Base-by-base conservation (phyloP, 2,888 invertebrate genomes). In the Mythimna vitellina region DNA sequence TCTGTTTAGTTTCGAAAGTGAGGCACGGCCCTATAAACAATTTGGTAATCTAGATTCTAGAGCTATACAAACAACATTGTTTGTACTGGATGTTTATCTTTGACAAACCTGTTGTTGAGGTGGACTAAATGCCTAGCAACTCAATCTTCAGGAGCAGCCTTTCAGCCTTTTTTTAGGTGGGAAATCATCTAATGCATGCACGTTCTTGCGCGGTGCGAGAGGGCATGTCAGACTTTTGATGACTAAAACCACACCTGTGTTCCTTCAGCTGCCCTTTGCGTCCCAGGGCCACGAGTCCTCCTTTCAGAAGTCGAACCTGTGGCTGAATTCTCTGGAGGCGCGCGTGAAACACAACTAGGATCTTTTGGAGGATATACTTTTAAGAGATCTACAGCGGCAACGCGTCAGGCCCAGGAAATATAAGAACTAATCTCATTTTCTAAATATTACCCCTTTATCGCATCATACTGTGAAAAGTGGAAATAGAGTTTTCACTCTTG, bases 1-100 rank as follows among this genome's bases (percentile, higher is more conserved):
- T 61, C 42, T 53, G 65, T 65, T 58, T 53, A 14, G 70, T 72
- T 68, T 57, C 58, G 75, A 76, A 81, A 76, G 63, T 58, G 17
- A 70, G 25, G 20, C 49, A 54, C 32, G 54, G 67, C 46, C 53
- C 53, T 80, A 65, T 49, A 57, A 25, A 67, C 58, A 56, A 64
- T 65, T 75, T 61, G 61, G 51, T 75, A 67, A 29, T 29, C 29
- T 29, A 65, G 51, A 67, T 3, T 29, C 29, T 29, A 65, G 51
- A 80, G 60, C 38, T 38, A 17, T 42, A 17, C 56, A 32, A 56
- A 62, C 46, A 68, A 32, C 42, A 22, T 20, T 29, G 42, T 61
- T 29, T 80, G 29, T 22, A 42, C 4, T 63, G 32, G 14, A 10
- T 60, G 25, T 53, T 60, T 68, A 20, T 32, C 10, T 29, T 76